These are phyloP conservation scores for Brenthis hecate DNA, from an alignment of 2,888 invertebrate genomes.

Conservation along the genomic window DNA sequence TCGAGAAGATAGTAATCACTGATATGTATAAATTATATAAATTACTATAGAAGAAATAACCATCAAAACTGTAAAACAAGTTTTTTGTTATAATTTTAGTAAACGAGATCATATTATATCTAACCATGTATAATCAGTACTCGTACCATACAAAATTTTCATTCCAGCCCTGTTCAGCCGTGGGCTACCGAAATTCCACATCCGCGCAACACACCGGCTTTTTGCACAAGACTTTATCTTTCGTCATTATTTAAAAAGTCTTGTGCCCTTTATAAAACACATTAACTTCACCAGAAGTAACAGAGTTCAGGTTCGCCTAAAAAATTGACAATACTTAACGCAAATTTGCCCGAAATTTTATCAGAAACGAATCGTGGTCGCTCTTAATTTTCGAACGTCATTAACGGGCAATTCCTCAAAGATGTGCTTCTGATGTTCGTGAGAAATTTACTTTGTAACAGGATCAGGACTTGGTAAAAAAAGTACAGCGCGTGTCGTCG, in stretches of 20 bases:
- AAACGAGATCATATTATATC: no score
- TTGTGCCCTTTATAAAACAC: constrained; percentile 30
- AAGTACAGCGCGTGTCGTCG: constrained; percentile 73
- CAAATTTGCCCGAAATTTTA: constrained; percentile 55
- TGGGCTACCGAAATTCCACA: constrained; percentile 74
- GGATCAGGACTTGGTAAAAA: constrained; percentile 70
- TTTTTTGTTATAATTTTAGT: no score
- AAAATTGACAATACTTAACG: constrained; percentile 33
- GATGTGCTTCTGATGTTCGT: constrained; percentile 72
- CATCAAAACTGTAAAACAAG: constrained; percentile 17
- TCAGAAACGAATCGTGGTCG: constrained; percentile 49
- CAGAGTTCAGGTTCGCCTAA: constrained; percentile 28
- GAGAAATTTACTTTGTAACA: constrained; percentile 78
- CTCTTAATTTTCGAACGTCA: constrained; percentile 66
- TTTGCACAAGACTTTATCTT: constrained; percentile 46
- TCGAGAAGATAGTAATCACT: no score
- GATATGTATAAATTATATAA: no score
- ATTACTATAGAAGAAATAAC: constrained; percentile 21
- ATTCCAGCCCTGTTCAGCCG: constrained; percentile 60
- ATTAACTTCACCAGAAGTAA: constrained; percentile 29
- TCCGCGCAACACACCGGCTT: constrained; percentile 49
- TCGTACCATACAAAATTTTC: background rate
- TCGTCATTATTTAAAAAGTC: constrained; percentile 50
- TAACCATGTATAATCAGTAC: no score
- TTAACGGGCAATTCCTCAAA: constrained; percentile 71